These are phyloP conservation scores for Oncorhynchus gorbuscha DNA, from an alignment of 2,113 vertebrate genomes.

Conservation along the genomic window DNA sequence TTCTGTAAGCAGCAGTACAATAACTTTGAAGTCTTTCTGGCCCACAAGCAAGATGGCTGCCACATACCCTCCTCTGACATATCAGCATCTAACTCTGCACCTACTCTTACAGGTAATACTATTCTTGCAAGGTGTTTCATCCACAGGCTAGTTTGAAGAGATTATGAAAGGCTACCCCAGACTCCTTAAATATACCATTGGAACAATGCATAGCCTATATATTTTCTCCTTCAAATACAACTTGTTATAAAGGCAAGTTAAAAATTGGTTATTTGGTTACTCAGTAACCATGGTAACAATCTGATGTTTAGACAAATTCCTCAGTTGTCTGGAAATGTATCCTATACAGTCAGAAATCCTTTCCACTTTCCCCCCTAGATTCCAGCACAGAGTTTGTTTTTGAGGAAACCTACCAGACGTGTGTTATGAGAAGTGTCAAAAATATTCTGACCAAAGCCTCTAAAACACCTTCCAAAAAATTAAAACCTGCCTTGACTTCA, in stretches of 20 bases:
- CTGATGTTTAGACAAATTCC: too few relatives aligned
- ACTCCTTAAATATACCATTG: background rate
- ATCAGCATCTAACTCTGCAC: slow-evolving; percentile 62
- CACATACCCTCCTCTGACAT: slow-evolving; percentile 72
- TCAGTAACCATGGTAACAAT: too few relatives aligned
- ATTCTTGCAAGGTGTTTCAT: slow-evolving; percentile 87
- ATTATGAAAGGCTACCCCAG: background rate
- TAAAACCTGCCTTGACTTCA: slow-evolving; percentile 74
- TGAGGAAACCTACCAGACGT: slow-evolving; percentile 88
- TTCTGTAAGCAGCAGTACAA: slow-evolving; percentile 96
- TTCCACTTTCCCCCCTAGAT: slow-evolving; percentile 62
- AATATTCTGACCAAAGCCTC: slow-evolving; percentile 79
- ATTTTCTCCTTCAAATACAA: background rate
- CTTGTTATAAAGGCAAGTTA: too few relatives aligned
- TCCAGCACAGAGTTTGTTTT: slow-evolving; percentile 82
- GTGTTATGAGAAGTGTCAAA: slow-evolving; percentile 79
- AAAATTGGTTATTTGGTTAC: too few relatives aligned
- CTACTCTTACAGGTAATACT: slow-evolving; percentile 87
- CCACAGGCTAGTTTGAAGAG: slow-evolving; percentile 77
- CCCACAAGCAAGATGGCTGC: slow-evolving; percentile 92
- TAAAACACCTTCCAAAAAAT: slow-evolving; percentile 82
- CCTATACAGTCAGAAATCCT: background rate
- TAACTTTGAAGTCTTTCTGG: slow-evolving; percentile 87
- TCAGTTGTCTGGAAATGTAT: too few relatives aligned
- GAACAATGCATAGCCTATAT: background rate